Percentiles rank a stretch among this genome's conserved stretches.
These are phyloP conservation scores for Sinohyriopsis cumingii DNA, from an alignment of 2,888 invertebrate species.

Conservation along the genomic window DNA sequence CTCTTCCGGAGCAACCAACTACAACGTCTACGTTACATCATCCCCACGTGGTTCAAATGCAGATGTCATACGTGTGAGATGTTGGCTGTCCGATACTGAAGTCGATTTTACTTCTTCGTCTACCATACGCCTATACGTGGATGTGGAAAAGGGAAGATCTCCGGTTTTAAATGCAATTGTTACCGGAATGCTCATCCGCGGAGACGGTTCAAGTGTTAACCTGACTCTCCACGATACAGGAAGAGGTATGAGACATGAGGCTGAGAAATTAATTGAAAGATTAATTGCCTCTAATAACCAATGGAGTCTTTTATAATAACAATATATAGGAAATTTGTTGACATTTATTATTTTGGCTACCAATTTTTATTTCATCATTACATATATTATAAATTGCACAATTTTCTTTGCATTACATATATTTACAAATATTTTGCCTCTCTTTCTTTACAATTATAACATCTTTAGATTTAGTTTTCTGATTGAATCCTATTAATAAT, in stretches of 20 bases:
- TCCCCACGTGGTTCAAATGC: conserved; percentile 3
- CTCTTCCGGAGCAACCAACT: background rate
- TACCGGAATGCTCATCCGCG: conserved; percentile 1
- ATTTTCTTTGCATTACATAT: too few relatives aligned
- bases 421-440: too few relatives aligned
- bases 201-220: background rate
- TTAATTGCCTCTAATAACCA: too few relatives aligned
- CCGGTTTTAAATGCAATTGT: conserved; percentile 14
- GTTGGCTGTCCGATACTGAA: conserved; percentile 3
- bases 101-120: conserved; percentile 1
- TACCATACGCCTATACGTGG: conserved; percentile 2
- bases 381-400: too few relatives aligned
- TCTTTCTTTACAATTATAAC: too few relatives aligned
- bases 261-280: too few relatives aligned
- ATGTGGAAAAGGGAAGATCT: conserved; percentile 12
- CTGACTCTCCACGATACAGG: conserved; percentile 6
- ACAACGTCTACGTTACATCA: conserved; percentile 3
- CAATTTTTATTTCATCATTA: too few relatives aligned
- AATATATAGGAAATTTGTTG: too few relatives aligned
- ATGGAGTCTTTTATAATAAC: too few relatives aligned
- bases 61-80: conserved; percentile 13
- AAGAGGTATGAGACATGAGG: background rate
- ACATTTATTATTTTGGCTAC: too few relatives aligned
- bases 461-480: too few relatives aligned
- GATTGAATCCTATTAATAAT: too few relatives aligned